Conservation (phyloP, 2,113 vertebrate genomes). For the Antechinus flavipes region DNA sequence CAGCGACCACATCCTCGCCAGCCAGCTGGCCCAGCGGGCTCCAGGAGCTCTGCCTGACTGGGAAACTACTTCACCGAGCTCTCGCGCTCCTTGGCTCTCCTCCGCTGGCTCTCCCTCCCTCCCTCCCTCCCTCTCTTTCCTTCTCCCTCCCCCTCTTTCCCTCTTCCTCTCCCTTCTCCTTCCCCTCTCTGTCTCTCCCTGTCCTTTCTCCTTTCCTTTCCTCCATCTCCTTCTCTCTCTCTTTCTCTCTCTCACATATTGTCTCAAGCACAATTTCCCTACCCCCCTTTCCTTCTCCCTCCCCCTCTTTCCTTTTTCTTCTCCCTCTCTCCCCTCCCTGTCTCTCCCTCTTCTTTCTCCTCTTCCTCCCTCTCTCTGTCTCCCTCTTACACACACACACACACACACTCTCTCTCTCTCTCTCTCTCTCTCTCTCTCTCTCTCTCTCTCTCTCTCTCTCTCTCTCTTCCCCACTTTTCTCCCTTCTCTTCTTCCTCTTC, state of each 20-base stretch:
- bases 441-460: slow-evolving; percentile 14
- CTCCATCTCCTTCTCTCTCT: too few relatives aligned
- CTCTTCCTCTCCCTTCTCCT: not conserved
- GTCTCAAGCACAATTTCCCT: too few relatives aligned
- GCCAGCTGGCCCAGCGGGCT: not conserved
- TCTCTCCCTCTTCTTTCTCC: not conserved
- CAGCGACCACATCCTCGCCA: not conserved
- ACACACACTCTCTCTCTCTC: not conserved
- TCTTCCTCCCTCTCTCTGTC: not conserved
- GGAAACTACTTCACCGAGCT: not conserved
- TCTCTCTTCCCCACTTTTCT: not conserved
- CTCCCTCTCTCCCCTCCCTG: not conserved
- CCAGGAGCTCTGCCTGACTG: not conserved
- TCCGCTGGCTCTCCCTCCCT: not conserved
- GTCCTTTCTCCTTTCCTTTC: too few relatives aligned
- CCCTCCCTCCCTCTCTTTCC: too few relatives aligned
- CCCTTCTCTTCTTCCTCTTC: not conserved
- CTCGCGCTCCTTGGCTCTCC: not conserved
- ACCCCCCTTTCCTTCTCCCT: not conserved
- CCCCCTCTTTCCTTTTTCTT: not conserved
- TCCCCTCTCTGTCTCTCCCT: not conserved
- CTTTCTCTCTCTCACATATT: too few relatives aligned
- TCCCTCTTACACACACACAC: too few relatives aligned
- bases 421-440: not conserved
- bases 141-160: not conserved